Base-by-base conservation (phyloP, 2,113 vertebrate species). In the Marmota monax region DNA sequence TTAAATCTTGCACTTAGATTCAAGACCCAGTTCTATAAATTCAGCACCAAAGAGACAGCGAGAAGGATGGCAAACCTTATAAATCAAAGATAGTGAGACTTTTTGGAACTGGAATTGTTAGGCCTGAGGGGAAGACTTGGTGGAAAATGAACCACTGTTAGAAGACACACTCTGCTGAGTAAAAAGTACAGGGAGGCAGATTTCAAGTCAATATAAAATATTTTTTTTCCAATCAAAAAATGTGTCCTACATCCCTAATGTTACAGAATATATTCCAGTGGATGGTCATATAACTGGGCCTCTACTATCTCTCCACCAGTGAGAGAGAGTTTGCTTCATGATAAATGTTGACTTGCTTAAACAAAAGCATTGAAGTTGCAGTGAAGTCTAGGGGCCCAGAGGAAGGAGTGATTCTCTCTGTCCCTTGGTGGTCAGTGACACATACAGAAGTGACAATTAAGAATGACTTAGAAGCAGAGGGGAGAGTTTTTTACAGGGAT, bases 141-240 rank as follows among this genome's bases (percentile, higher is more conserved):
- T 91, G 79, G 48, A n/a, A 89, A 69, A 25, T 77, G 87, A 74
- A 56, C 61, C 27, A 34, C 11, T 1, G 3, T 61, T 25, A 78
- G 76, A 70, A 73, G 39, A 1, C 78, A 48, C 63, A 16, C 2
- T 76, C 22, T 32, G 13, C 56, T 61, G 27, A 37, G 3, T 88
- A 65, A 87, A 90, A 70, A 76, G 65, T 14, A 72, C 22, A 56
- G 70, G 39, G 48, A 56, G 13, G 9, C 17, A 53, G 45, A 90
- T 79, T 80, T 94, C n/a, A 94, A 72, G 51, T 80, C 61, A 77
- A 61, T 58, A 37, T 25, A 25, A 88, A 80, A n/a, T 9, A 58
- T 18, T 80, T 72, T 91, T 77, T 77, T 91, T 77, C 53, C 61
- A 48, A 69, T 34, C 37, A 11, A 51, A 14, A 86, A 2, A 61